A percentile compares a stretch with the other conserved stretches of the same genome.
Conservation (phyloP, 2,797 vertebrate genomes). For the Anomalospiza imberbis region DNA sequence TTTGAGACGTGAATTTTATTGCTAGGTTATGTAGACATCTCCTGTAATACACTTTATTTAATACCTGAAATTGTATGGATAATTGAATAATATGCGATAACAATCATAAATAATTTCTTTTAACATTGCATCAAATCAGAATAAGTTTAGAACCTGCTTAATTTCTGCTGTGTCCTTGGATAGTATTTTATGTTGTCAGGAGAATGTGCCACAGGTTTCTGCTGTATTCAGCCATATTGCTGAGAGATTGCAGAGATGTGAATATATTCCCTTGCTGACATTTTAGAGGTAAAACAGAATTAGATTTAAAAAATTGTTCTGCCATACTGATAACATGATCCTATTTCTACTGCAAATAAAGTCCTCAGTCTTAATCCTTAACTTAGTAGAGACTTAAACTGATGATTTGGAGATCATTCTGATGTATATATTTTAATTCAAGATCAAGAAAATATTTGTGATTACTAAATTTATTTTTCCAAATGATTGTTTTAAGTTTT, state of each 20-base stretch:
- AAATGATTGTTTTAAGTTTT: background rate
- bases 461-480: background rate
- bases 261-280: background rate
- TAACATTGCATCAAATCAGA: background rate
- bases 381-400: background rate
- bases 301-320: background rate
- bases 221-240: background rate
- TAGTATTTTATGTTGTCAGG: background rate
- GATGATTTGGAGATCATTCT: background rate
- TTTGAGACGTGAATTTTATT: background rate
- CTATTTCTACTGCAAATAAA: background rate
- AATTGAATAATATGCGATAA: background rate
- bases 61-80: background rate
- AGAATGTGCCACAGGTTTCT: background rate
- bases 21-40: background rate
- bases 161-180: conserved; percentile 21
- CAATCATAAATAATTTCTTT: background rate
- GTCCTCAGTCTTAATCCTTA: background rate
- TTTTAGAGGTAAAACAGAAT: background rate
- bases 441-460: background rate
- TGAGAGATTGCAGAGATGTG: background rate
- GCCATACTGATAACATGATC: background rate
- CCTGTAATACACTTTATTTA: background rate
- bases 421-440: background rate
- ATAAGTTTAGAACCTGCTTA: background rate